Base-by-base conservation (phyloP, 2,888 invertebrate species). In the Pyrgus malvae region DNA sequence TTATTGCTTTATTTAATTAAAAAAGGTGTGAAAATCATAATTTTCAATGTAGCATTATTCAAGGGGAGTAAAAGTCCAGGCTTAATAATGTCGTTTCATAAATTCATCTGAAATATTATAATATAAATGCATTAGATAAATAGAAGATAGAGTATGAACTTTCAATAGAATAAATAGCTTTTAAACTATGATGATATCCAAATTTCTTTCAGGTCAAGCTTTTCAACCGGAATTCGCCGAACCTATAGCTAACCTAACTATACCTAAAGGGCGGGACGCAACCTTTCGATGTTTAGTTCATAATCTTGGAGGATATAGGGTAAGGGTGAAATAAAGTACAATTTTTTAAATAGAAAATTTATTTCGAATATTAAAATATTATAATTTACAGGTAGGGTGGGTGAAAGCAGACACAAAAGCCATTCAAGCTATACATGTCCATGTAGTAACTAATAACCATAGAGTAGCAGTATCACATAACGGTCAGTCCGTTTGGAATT, bases 341-440 rank as follows among this genome's bases (percentile, higher is more conserved):
- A 23, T 23, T 1, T 21, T n/a, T 11, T 1, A 38, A 48, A 44
- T 45, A n/a, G 45, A 60, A 55, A 46, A 6, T 5, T 3, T 21
- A 9, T 41, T 41, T 11, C 8, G 7, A 2, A 38, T 2, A 14
- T 23, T 23, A 6, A n/a, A 40, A 37, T n/a, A n/a, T 48, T 48
- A n/a, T 35, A 35, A 40, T 17, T 44, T 44, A 23, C 92, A 97
- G 97, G 96, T 97, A 59, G 97, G 97, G 48, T 97, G 97, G 97
- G 96, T 97, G 57, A 97, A 97, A 83, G 96, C 96, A 23, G 97
- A 97, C 79, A 97, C 96, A 45, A 97, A 97, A 90, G 97, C 97
- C 49, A 97, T 97, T 66, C 97, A 97, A 88, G 97, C 97, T 23
- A 97, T 97, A 78, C 97, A 97, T 83, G 95, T 96, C 66, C 96